These are phyloP conservation scores for Limnephilus lunatus DNA, from an alignment of 2,888 invertebrate genomes.

Conservation along the genomic window DNA sequence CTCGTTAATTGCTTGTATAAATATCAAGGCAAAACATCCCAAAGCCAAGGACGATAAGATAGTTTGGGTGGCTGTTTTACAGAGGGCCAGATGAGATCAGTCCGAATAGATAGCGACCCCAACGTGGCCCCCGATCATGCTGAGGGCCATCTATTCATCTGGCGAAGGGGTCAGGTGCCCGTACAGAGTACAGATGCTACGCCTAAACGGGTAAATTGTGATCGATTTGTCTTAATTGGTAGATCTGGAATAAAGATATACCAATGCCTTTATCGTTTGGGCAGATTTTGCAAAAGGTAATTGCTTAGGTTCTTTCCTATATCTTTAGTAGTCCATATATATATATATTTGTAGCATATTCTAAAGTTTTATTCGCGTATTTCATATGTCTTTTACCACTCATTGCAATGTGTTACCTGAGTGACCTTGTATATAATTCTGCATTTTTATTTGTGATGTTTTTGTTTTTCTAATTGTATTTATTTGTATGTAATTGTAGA, in stretches of 20 bases:
- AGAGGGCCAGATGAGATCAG: neutral
- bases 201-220: neutral
- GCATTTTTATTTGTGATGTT: too few relatives aligned
- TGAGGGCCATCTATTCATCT: neutral
- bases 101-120: neutral
- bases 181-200: neutral
- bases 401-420: too few relatives aligned
- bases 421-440: too few relatives aligned
- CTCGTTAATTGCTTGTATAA: neutral
- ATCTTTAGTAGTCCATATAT: neutral
- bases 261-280: neutral
- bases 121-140: neutral
- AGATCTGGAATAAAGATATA: neutral
- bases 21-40: neutral
- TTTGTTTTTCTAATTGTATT: too few relatives aligned
- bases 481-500: too few relatives aligned
- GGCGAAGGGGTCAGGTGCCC: neutral
- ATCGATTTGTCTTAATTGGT: neutral
- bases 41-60: neutral
- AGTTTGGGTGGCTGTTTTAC: neutral
- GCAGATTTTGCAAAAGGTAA: neutral
- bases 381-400: too few relatives aligned
- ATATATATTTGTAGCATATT: too few relatives aligned
- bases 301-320: neutral
- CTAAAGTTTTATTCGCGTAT: too few relatives aligned